These are phyloP conservation scores for Drosophila pruinosa DNA, from an alignment of 1,140 invertebrate species.

Conservation along the genomic window DNA sequence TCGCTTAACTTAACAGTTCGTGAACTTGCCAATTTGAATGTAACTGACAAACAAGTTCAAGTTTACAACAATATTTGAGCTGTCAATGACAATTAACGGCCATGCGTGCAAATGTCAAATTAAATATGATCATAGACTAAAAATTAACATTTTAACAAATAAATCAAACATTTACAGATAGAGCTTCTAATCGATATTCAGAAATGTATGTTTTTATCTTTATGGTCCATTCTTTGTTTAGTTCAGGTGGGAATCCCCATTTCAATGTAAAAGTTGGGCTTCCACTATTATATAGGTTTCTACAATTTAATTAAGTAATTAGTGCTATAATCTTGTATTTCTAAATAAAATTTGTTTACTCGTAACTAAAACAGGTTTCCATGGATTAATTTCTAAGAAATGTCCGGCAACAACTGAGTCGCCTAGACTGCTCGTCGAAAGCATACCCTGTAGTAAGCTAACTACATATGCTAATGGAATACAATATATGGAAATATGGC, in stretches of 20 bases:
- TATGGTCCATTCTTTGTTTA: not conserved
- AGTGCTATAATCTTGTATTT: not conserved
- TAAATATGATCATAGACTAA: not conserved
- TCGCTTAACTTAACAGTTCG: not conserved
- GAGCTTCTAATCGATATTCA: not conserved
- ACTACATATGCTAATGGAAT: not conserved
- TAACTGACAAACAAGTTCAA: not conserved
- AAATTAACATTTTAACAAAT: too few relatives aligned
- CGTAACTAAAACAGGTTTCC: slow-evolving; percentile 12
- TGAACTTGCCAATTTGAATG: not conserved
- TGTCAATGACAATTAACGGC: not conserved
- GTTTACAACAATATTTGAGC: not conserved
- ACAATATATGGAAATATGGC: too few relatives aligned
- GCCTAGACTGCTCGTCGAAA: not conserved
- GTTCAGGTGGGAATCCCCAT: not conserved
- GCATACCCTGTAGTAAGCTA: not conserved
- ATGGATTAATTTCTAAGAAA: slow-evolving; percentile 3
- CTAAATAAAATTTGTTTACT: not conserved
- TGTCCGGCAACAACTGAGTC: not conserved
- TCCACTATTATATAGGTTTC: not conserved
- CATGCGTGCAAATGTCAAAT: too few relatives aligned
- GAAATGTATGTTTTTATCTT: not conserved
- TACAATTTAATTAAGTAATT: slow-evolving; percentile 1
- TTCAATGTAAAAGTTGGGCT: not conserved
- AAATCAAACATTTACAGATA: too few relatives aligned